Base-by-base conservation (phyloP, 1,140 invertebrate genomes). In the Lethrus apterus region DNA sequence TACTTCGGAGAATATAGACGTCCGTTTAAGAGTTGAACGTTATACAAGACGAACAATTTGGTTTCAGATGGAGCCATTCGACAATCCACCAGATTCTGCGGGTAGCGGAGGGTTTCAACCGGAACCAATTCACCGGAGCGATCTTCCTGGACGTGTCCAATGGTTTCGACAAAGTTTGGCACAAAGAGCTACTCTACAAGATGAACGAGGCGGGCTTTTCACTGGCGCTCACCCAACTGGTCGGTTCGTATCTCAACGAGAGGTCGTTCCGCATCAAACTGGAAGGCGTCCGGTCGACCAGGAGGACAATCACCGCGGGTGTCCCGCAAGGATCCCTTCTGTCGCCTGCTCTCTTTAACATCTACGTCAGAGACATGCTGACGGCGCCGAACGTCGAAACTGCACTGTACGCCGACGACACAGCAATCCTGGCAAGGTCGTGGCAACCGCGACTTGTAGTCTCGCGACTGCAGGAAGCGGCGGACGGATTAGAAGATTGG, bases 91-190 rank as follows among this genome's bases (percentile, higher is more conserved):
- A 56, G 23, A 8, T 57, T 11, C 19, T 33, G 8, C 15, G 47
- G 19, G 20, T 60, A 14, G 32, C 38, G 2, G 35, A 54, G 21
- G 42, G 49, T 17, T 54, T 52, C 31, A 49, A 52, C 13, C 24
- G 14, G 14, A 55, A 52, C 10, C 41, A 51, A 46, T 40, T 10
- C 13, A 56, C 54, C 11, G 42, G n/a, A 20, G 45, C 46, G 5
- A 10, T 56, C 5, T 52, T 55, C 30, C 32, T 57, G 8, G 53
- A 56, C 21, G 34, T 56, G 11, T 32, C 57, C 13, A 56, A 56
- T 21, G 55, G 55, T 10, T 60, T 58, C 36, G 56, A 60, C 46
- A 44, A 44, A 40, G 56, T 57, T 14, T 57, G 56, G 56, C 54
- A 43, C 18, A 38, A 51, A 15, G 51, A 52, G 1, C 52, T 57